Conservation (phyloP, 2,113 vertebrate genomes). For the Oryzias javanicus region DNA sequence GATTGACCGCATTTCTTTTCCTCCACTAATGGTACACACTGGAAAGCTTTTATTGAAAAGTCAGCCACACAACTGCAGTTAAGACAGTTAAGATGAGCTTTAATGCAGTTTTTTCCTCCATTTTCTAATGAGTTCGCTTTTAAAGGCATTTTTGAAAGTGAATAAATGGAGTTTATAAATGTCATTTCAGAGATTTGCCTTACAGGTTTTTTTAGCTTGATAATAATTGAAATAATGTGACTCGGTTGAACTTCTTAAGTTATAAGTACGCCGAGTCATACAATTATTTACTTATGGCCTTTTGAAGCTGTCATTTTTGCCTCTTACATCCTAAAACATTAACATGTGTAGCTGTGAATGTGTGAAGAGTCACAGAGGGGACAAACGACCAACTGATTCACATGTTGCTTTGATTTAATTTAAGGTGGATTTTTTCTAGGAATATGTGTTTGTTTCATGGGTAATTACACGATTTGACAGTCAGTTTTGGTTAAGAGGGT, state of each 20-base stretch:
- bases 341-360: too few relatives aligned
- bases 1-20: constrained; percentile 1
- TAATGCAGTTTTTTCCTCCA: too few relatives aligned
- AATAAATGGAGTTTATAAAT: too few relatives aligned
- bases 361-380: constrained; percentile 1
- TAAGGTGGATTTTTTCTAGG: constrained; percentile 11
- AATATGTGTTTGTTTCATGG: background rate
- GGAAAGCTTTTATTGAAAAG: background rate
- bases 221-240: too few relatives aligned
- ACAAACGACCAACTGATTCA: constrained; percentile 3
- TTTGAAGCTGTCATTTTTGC: background rate
- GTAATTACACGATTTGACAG: too few relatives aligned
- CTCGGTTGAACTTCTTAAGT: too few relatives aligned
- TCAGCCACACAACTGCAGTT: background rate
- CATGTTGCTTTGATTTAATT: constrained; percentile 22
- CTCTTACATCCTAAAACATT: background rate
- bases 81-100: background rate
- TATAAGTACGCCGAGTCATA: background rate
- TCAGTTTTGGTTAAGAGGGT: too few relatives aligned
- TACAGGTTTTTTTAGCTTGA: too few relatives aligned
- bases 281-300: background rate
- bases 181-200: too few relatives aligned
- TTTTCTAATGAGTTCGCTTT: background rate
- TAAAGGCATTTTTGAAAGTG: background rate
- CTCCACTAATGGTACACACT: background rate